phyloP scores from a whole-genome alignment of 2,113 vertebrate species.

The Callopanchax toddi region DNA sequence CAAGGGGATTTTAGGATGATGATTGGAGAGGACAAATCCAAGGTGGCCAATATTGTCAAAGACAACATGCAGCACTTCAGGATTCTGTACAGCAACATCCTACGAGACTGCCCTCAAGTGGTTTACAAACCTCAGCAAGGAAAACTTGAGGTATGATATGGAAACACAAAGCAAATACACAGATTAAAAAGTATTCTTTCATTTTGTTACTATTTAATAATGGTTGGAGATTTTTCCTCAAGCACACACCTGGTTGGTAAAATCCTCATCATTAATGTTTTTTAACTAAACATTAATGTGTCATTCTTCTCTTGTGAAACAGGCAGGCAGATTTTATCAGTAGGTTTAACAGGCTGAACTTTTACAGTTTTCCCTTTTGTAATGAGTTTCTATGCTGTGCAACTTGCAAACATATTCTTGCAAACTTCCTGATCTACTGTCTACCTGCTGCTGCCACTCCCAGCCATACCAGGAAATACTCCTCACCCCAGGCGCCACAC shows the following conservation, averaged over 20 bases:
- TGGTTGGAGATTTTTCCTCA: too few relatives aligned
- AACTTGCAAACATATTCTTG: background rate
- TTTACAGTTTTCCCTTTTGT: background rate
- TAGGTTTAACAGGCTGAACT: background rate
- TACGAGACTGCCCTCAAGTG: slow-evolving; percentile 90
- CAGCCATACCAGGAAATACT: background rate
- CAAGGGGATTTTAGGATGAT: slow-evolving; percentile 96
- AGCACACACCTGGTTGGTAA: too few relatives aligned
- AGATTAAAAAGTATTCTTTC: background rate
- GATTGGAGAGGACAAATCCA: slow-evolving; percentile 91
- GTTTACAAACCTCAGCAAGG: slow-evolving; percentile 91
- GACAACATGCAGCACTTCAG: slow-evolving; percentile 89
- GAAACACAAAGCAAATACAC: background rate
- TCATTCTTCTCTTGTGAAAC: too few relatives aligned
- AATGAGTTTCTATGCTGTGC: background rate
- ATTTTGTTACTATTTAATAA: background rate
- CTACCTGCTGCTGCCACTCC: slow-evolving; percentile 11
- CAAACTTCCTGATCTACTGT: background rate
- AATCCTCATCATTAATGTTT: too few relatives aligned
- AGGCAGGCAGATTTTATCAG: too few relatives aligned
- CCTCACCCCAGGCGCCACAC: slow-evolving; percentile 3
- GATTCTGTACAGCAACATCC: slow-evolving; percentile 87
- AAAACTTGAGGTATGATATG: slow-evolving; percentile 87
- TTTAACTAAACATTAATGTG: too few relatives aligned
- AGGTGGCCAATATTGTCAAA: slow-evolving; percentile 92